Conservation (phyloP, 1,140 invertebrate genomes). For the Saccostrea echinata region DNA sequence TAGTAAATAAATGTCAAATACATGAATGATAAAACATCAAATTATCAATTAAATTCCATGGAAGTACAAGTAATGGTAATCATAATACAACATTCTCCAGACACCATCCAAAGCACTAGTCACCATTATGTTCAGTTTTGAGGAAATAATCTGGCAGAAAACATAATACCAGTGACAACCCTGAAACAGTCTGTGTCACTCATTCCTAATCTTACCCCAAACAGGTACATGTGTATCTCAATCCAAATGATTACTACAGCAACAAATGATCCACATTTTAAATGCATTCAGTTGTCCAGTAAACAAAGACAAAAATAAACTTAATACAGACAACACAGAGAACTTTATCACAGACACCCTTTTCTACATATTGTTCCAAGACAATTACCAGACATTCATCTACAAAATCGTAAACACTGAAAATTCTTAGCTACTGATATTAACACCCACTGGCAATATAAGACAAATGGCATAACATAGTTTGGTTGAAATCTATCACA, state of each 20-base stretch:
- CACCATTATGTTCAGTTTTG: no score
- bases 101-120: no score
- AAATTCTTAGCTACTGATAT: background rate
- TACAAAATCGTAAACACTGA: background rate
- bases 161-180: no score
- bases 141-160: no score
- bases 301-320: background rate
- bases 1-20: no score
- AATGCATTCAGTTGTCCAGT: background rate
- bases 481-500: slow-evolving; percentile 2
- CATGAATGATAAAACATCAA: no score
- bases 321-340: background rate
- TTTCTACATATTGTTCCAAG: background rate
- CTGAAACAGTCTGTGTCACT: no score
- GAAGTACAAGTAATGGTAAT: no score
- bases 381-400: background rate
- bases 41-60: no score
- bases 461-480: background rate
- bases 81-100: no score
- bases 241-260: background rate
- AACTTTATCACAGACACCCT: background rate
- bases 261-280: background rate
- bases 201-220: no score
- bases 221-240: no score
- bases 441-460: background rate